Evolutionary conservation across 2,113 vertebrate genomes (phyloP).

Genomic region (Bolborhynchus lineola): DNA sequence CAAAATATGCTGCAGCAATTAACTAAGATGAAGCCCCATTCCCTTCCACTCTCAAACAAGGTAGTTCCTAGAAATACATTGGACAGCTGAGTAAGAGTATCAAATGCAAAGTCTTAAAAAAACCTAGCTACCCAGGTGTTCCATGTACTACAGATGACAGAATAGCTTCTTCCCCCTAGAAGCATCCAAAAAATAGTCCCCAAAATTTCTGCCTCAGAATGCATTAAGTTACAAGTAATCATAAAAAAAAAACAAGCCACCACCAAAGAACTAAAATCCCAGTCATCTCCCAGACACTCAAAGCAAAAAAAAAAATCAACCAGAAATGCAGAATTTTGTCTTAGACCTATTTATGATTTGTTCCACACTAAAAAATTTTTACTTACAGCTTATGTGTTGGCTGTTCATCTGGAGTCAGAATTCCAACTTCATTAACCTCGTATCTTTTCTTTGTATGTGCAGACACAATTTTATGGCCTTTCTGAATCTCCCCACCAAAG

Average conservation of each 20-base stretch:
- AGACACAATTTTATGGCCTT: conserved; percentile 86
- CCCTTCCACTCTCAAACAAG: conserved; percentile 43
- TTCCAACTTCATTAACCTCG: conserved; percentile 90
- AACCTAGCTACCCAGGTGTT: background rate
- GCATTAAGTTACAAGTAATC: background rate
- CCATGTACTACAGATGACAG: background rate
- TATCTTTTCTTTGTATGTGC: conserved; percentile 87
- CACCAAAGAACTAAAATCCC: background rate
- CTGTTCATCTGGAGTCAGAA: conserved; percentile 86
- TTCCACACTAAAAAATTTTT: background rate
- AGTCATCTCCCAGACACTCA: background rate
- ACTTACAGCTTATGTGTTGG: conserved; percentile 83
- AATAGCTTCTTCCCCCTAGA: background rate
- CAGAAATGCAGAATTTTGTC: background rate
- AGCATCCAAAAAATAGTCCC: background rate
- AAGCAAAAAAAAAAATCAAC: background rate
- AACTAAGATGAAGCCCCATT: conserved; percentile 43
- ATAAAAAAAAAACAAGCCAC: background rate
- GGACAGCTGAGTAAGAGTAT: conserved; percentile 6
- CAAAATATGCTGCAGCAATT: conserved; percentile 26
- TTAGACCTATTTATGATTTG: background rate
- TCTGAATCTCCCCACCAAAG: conserved; percentile 85
- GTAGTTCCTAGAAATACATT: conserved; percentile 26
- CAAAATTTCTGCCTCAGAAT: background rate
- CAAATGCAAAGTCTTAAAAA: background rate